Base-by-base conservation (phyloP, 2,888 invertebrate genomes). In the Nemotelus pantherinus region DNA sequence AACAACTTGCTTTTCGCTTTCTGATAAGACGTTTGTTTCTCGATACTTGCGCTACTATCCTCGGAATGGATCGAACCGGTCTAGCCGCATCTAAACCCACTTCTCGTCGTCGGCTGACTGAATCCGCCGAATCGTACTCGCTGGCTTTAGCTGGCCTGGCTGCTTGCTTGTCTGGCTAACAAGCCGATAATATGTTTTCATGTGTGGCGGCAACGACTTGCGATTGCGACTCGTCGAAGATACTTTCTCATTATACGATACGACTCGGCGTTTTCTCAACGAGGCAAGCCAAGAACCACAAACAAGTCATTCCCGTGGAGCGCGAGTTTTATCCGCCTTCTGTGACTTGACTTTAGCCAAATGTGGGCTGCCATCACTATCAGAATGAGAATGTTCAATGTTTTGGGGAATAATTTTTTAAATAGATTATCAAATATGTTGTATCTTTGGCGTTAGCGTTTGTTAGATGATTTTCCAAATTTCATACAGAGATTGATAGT, bases 161-260 rank as follows among this genome's bases (percentile, higher is more conserved):
- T 7, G 10, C 53, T 53, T n/a, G 75, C 53, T 67, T 10, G 65
- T 41, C 77, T 75, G 70, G 64, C 79, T 79, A 79, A 77, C 79
- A 76, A 79, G 79, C 76, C 77, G 79, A 71, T 79, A 77, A 79
- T 77, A 74, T 70, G 63, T 63, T 60, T 76, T 67, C 65, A 48
- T 76, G 76, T 39, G 63, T 75, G 70, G 70, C 70, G 53, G 70
- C 41, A 41, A 43, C 50, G 43, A 47, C 43, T 70, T 25, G 25
- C 25, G 25, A 25, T 25, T 25, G 25, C 25, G 25, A 25, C 25
- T 25, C 25, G 25, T 25, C 25, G 25, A 25, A 25, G 25, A 25
- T 25, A 25, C 25, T 25, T 25, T 25, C 25, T 25, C 25, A 25
- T 25, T 25, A 25, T 55, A 70, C 70, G 53, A 47, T 64, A 65